Evolutionary conservation across 1,140 invertebrate genomes (phyloP), one percentile per base, ranked within the genome.

Genomic region (Brachionus rubens): DNA sequence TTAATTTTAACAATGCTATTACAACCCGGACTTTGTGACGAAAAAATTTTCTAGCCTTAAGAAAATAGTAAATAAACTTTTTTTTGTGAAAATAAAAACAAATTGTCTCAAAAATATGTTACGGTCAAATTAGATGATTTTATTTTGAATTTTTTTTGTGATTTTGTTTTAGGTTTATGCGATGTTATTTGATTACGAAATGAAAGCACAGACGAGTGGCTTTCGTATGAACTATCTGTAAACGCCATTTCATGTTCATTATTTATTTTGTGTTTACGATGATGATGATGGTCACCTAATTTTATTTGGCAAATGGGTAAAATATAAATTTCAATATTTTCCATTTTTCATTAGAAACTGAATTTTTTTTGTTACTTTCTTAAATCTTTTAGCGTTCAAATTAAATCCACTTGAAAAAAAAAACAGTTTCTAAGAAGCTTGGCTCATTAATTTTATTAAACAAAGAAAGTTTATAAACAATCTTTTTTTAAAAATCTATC

Each of bases 41-140:
- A 24, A 72, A 72, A 48, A 72, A 72, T 16, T 33, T 54, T 19
- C 50, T 72, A 12, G 68, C 68, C 68, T 54, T 59, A 19, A n/a
- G n/a, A n/a, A n/a, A 40, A 59, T 36, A 48, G 16, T 16, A 48
- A 16, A 36, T 33, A 59, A 59, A 33, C 19, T 36, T 36, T 36
- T 21, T 54, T 9, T 54, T 54, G 14, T 12, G 12, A 3, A 28
- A 30, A 28, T 7, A 54, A 28, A 14, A n/a, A 14, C 26, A 0
- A 30, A n/a, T n/a, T n/a, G n/a, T n/a, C n/a, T n/a, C n/a, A n/a
- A n/a, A n/a, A n/a, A n/a, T n/a, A n/a, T 36, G 2, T 7, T 36
- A 59, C 54, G 5, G 54, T 36, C 6, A 59, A 33, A 59, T 59
- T 59, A 19, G 30, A 28, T 1, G 52, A 54, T 12, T n/a, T 28